A percentile compares a stretch with the other conserved stretches of the same genome.
These are phyloP conservation scores for Platanista minor DNA, from an alignment of 2,113 vertebrate species.

Conservation along the genomic window DNA sequence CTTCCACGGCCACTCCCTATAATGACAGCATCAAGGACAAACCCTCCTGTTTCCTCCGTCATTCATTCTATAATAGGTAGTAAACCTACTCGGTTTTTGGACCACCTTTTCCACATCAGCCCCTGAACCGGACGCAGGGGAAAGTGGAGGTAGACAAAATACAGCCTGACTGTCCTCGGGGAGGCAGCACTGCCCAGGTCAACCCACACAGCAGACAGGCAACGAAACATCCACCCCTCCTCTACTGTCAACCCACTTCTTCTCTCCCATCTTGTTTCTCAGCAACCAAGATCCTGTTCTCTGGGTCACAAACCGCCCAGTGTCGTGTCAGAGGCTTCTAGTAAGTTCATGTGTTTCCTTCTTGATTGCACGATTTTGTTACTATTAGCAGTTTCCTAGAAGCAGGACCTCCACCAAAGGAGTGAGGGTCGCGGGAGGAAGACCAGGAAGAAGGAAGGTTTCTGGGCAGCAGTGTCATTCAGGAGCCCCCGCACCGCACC, in stretches of 20 bases:
- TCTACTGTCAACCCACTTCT: too few relatives aligned
- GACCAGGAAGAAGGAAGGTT: neutral
- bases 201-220: neutral
- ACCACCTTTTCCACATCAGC: neutral
- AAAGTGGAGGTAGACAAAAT: neutral
- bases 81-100: too few relatives aligned
- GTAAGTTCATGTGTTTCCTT: neutral
- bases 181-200: neutral
- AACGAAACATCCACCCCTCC: accelerated
- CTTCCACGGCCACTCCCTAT: accelerated
- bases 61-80: neutral
- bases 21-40: neutral
- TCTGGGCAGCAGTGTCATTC: neutral
- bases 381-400: neutral
- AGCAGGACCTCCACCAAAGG: neutral
- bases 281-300: neutral
- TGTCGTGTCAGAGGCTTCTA: neutral
- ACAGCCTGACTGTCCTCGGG: neutral
- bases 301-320: neutral
- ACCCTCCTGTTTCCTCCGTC: neutral
- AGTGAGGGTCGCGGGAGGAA: neutral
- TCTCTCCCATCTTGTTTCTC: neutral
- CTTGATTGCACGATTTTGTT: neutral
- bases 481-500: neutral
- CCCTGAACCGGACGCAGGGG: neutral